These are phyloP conservation scores for Drosophila leontia DNA, from an alignment of 1,140 invertebrate species.

Conservation along the genomic window DNA sequence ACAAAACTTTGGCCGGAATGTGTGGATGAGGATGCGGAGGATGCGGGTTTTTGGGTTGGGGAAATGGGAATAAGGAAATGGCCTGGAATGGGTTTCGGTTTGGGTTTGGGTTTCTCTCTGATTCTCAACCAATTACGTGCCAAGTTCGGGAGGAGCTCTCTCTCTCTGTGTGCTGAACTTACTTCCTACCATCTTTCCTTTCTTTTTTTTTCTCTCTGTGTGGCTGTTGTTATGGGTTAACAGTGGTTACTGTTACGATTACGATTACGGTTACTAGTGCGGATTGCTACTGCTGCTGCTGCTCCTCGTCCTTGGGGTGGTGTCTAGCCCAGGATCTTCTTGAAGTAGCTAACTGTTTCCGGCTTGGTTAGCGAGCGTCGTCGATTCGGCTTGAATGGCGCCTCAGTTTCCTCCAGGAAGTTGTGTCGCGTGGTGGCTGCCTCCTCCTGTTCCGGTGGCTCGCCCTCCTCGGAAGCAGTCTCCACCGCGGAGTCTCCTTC, in stretches of 20 bases:
- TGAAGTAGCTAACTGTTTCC: slow-evolving; percentile 84
- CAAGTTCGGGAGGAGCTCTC: slow-evolving; percentile 9
- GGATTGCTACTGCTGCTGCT: slow-evolving; percentile 16
- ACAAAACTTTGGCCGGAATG: slow-evolving; percentile 44
- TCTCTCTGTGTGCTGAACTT: slow-evolving; percentile 6
- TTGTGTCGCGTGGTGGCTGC: slow-evolving; percentile 68
- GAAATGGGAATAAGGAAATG: slow-evolving; percentile 8
- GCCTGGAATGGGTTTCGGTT: slow-evolving; percentile 25
- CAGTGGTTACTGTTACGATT: slow-evolving; percentile 52
- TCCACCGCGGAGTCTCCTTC: background rate
- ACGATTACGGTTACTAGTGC: slow-evolving; percentile 54
- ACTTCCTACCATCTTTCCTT: background rate
- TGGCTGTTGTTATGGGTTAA: slow-evolving; percentile 53
- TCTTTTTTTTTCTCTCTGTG: slow-evolving; percentile 5
- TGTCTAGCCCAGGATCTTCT: slow-evolving; percentile 83
- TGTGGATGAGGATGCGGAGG: slow-evolving; percentile 9
- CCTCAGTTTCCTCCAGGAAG: slow-evolving; percentile 82
- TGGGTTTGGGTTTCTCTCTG: slow-evolving; percentile 29
- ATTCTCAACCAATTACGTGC: slow-evolving; percentile 72
- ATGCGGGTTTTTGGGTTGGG: background rate
- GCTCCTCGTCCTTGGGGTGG: background rate
- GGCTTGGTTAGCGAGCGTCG: slow-evolving; percentile 83
- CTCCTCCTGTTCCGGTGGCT: slow-evolving; percentile 5
- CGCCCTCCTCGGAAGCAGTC: background rate
- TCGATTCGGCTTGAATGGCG: slow-evolving; percentile 84